phyloP scores from a whole-genome alignment of 2,797 vertebrate species.

The Sciurus vulgaris region DNA sequence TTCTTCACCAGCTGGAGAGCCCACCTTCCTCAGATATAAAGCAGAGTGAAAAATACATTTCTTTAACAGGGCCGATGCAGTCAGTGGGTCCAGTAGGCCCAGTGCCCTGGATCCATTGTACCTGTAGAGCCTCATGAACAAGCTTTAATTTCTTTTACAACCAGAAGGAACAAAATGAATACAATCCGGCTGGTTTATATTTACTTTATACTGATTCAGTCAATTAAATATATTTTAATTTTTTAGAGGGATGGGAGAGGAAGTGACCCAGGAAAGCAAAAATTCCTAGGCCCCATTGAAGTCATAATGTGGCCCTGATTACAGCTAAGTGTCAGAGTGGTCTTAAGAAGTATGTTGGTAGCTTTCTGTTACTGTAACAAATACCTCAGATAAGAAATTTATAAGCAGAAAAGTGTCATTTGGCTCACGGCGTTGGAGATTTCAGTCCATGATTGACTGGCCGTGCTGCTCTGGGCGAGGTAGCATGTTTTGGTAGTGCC shows the following conservation, averaged over 20 bases:
- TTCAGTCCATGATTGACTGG: too few relatives aligned
- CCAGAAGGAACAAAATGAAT: background rate
- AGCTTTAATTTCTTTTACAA: background rate
- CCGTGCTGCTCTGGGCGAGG: background rate
- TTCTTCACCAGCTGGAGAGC: background rate
- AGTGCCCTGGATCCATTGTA: background rate
- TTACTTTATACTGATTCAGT: background rate
- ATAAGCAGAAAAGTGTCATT: background rate
- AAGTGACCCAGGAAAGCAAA: background rate
- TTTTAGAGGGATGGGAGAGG: background rate
- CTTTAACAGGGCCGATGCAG: background rate
- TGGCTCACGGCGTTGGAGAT: background rate
- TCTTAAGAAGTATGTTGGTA: background rate
- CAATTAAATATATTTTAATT: background rate
- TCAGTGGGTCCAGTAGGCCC: background rate
- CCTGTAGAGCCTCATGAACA: background rate
- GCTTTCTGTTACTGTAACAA: background rate
- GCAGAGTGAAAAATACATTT: background rate
- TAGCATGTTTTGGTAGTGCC: background rate
- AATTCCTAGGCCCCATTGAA: background rate
- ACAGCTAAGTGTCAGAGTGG: fast-evolving
- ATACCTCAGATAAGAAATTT: background rate
- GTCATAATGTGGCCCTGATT: background rate
- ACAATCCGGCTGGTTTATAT: background rate
- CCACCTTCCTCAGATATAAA: background rate